Evolutionary conservation across 92 coral and sea anemone species (phyloP), one percentile per base, ranked within the genome.

Genomic region (Phymanthus crucifer): DNA sequence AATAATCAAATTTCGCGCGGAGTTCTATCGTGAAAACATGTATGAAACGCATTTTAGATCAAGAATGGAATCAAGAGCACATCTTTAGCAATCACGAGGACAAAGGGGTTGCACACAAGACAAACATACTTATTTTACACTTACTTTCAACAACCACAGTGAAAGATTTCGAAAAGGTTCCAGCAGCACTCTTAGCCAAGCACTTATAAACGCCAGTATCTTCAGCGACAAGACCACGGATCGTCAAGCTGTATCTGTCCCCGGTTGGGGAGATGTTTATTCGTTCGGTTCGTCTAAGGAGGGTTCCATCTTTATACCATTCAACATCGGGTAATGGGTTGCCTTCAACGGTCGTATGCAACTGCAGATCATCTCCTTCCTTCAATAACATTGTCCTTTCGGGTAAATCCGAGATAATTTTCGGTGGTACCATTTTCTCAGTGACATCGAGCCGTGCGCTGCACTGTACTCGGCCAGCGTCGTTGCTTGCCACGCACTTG

Each of bases 191-290:
- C 84, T 84, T 93, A 17, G 98, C 99, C 38, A 91, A 92, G 61
- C 99, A 96, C 79, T 91, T 96, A 83, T 84, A 93, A 21, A 89
- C 89, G 18, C 99, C 99, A 70, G 97, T 85, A 83, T 96, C 99
- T 34, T 91, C 94, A 40, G 89, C 84, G 35, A 83, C 77, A 58
- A 89, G 90, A 57, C 72, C 77, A 23, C 83, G 78, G 33, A 96
- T 82, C 34, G 86, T 84, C 10, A 93, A 83, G 52, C 81, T 90
- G 75, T 79, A 89, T 85, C 78, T 87, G 46, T 82, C 86, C 32
- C 96, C 96, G 52, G 89, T 77, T 23, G 91, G 76, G n/a, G 93
- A 78, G 79, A 96, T 38, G 67, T 74, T 88, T 71, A 85, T 84
- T 69, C 86, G 96, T 43, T 80, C 75, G 47, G 89, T 91, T 87